A percentile compares a stretch with the other conserved stretches of the same genome.
phyloP scores from a whole-genome alignment of 1,140 invertebrate genomes.

The Grapholita molesta region DNA sequence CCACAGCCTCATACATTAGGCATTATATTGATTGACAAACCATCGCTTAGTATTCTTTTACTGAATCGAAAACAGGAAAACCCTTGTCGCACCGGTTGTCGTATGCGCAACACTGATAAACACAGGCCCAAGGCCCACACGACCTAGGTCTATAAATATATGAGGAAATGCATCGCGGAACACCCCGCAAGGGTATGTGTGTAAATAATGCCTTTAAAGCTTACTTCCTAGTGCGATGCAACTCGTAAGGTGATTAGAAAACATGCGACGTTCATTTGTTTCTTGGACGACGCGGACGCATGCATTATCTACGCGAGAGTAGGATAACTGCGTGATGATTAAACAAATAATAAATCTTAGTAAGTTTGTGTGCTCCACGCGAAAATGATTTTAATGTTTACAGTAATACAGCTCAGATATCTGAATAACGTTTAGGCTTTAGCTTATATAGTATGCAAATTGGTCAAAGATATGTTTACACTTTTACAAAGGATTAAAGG shows the following conservation, averaged over 20 bases:
- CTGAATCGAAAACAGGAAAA: conserved; percentile 1
- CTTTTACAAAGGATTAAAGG: too few species aligned
- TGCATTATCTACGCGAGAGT: too few species aligned
- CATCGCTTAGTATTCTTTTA: background rate
- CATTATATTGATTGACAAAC: background rate
- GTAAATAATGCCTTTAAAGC: background rate
- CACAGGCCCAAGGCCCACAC: conserved; percentile 2
- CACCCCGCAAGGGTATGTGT: background rate
- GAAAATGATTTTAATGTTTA: too few species aligned
- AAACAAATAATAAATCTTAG: too few species aligned
- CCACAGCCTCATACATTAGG: background rate
- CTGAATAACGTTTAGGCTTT: too few species aligned
- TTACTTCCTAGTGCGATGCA: background rate
- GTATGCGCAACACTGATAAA: conserved; percentile 1
- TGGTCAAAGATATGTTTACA: too few species aligned
- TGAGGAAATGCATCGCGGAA: conserved; percentile 12
- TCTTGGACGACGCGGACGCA: too few species aligned
- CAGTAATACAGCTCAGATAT: too few species aligned
- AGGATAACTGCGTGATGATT: too few species aligned
- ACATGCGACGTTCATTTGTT: background rate
- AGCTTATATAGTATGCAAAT: too few species aligned
- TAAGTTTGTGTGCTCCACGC: too few species aligned
- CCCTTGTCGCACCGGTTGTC: background rate
- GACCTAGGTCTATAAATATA: conserved; percentile 6
- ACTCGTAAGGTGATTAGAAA: background rate